These are phyloP conservation scores for Pyrrhia umbra DNA, from an alignment of 2,888 invertebrate genomes.

Conservation along the genomic window DNA sequence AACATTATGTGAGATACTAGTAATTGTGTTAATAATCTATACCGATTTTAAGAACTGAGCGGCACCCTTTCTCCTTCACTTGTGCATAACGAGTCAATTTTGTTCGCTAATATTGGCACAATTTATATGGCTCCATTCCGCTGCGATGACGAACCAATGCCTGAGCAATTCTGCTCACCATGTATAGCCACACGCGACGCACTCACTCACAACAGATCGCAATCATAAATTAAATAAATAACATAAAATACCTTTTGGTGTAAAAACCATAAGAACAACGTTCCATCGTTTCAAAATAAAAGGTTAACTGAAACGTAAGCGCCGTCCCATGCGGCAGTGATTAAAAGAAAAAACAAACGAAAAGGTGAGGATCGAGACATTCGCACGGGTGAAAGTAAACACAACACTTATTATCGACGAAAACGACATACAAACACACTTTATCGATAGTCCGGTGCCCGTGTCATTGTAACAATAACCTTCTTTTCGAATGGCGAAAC, in stretches of 20 bases:
- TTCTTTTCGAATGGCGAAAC: constrained; percentile 87
- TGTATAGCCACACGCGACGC: constrained; percentile 83
- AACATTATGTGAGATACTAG: constrained; percentile 28
- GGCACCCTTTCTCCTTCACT: constrained; percentile 59
- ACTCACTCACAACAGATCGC: constrained; percentile 83
- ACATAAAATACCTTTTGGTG: constrained; percentile 94
- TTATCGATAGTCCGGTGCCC: constrained; percentile 88
- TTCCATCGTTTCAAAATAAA: constrained; percentile 93
- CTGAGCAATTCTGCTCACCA: constrained; percentile 62
- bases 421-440: constrained; percentile 90
- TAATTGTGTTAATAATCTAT: constrained; percentile 15
- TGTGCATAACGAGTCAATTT: constrained; percentile 41
- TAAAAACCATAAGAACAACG: constrained; percentile 95
- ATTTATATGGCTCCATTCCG: constrained; percentile 55
- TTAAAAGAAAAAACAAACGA: constrained; percentile 87
- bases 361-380: constrained; percentile 89
- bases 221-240: constrained; percentile 88
- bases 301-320: constrained; percentile 89
- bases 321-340: constrained; percentile 89
- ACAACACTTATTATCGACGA: constrained; percentile 90
- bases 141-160: constrained; percentile 63
- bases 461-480: constrained; percentile 88
- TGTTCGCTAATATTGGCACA: constrained; percentile 59
- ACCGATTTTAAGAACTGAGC: constrained; percentile 18
- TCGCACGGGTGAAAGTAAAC: constrained; percentile 90